Base-by-base conservation (phyloP, 1,140 invertebrate genomes). In the Halyomorpha halys region DNA sequence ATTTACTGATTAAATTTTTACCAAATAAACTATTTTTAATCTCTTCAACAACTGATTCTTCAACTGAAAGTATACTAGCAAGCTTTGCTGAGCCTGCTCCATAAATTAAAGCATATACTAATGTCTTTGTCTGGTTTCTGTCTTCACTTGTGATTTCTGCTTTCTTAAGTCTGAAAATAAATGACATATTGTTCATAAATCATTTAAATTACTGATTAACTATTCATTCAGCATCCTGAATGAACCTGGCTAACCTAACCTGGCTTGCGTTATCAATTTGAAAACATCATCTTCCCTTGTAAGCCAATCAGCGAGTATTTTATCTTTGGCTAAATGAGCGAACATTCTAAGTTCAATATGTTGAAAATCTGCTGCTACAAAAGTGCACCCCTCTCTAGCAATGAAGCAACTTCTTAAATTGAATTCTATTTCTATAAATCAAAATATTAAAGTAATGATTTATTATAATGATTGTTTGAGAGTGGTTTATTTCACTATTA, bases 41-140 rank as follows among this genome's bases (percentile, higher is more conserved):
- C 11, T 39, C 34, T 11, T 39, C 13, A 39, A 39, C 34, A 11
- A 13, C 34, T 11, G 34, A 39, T 39, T 39, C 34, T 11, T 67
- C 68, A 21, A 78, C 71, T 63, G 74, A 71, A n/a, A 83, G 73
- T 60, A 81, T 78, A 27, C 81, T 78, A 66, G 76, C 73, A 14
- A 83, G 74, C 67, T 74, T 79, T 39, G 78, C 71, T 19, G 72
- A 65, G 70, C 81, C 81, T 15, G 79, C 81, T 64, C 82, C 82
- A 74, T 83, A 83, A 75, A 83, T 75, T 19, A 80, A 75, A 44
- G 80, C 80, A 72, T 83, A 83, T 60, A 82, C 78, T 14, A 83
- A 70, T 61, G 78, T 76, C 71, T 83, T 83, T 13, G 80, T 82
- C 54, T 77, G 76, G 70, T 81, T 81, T 68, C 82, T 75, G 18